These are phyloP conservation scores for Hapalemur alaotrensis DNA, from an alignment of 2,797 vertebrate genomes.

Conservation along the genomic window DNA sequence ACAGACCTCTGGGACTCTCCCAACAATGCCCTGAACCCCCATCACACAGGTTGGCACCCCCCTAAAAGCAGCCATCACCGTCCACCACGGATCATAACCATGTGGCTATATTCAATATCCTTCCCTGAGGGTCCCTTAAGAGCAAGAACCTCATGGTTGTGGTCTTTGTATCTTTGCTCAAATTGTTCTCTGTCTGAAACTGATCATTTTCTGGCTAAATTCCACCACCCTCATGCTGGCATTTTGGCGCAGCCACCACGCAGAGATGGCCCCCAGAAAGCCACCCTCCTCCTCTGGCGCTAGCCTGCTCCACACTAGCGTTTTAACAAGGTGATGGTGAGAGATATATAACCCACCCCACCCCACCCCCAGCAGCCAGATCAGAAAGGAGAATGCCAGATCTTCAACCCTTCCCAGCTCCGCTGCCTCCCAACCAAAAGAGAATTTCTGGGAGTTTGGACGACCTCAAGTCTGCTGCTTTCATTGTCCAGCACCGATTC, in stretches of 20 bases:
- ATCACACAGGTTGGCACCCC: too few relatives aligned
- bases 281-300: neutral
- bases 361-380: neutral
- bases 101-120: neutral
- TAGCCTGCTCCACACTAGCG: neutral
- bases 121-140: neutral
- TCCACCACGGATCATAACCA: too few relatives aligned
- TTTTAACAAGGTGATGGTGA: neutral
- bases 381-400: neutral
- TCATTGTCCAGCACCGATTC: neutral
- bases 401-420: neutral
- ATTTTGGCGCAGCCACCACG: neutral
- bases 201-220: neutral
- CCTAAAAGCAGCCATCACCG: neutral
- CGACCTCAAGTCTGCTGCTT: neutral
- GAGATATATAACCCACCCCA: neutral
- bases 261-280: neutral
- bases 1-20: neutral
- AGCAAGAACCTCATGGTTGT: neutral
- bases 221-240: neutral
- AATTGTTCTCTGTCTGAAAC: neutral
- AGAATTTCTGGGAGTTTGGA: neutral
- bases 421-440: neutral
- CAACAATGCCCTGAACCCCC: neutral
- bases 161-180: neutral